These are phyloP conservation scores for Ifrita kowaldi DNA, from an alignment of 2,113 vertebrate genomes.

Conservation along the genomic window DNA sequence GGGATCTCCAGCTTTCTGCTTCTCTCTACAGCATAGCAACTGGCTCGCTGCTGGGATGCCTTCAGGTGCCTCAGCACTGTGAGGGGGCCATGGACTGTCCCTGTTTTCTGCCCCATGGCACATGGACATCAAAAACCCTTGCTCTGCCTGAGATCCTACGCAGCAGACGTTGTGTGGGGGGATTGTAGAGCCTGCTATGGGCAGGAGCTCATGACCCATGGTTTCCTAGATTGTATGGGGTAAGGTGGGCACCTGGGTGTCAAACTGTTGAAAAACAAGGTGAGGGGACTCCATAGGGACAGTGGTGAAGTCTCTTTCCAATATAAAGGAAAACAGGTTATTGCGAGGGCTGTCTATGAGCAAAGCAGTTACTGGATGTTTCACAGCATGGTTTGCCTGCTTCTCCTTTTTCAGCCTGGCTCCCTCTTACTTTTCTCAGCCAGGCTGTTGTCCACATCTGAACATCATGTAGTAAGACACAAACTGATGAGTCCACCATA, in stretches of 20 bases:
- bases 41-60: neutral
- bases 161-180: accelerated
- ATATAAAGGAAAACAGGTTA: neutral
- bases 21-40: neutral
- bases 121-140: neutral
- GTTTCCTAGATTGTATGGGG: too few species aligned
- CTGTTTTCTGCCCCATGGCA: neutral
- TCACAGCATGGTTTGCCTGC: neutral
- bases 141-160: accelerated
- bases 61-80: neutral
- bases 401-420: neutral
- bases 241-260: neutral
- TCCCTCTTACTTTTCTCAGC: neutral
- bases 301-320: neutral
- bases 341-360: neutral
- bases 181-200: neutral
- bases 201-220: neutral
- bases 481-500: accelerated
- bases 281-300: neutral
- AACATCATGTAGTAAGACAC: neutral
- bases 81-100: neutral
- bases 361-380: neutral
- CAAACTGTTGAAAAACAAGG: neutral
- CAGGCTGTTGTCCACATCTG: neutral
- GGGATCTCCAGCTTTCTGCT: neutral